Evolutionary conservation across 2,888 invertebrate species (phyloP).

Genomic region (Carterocephalus palaemon): DNA sequence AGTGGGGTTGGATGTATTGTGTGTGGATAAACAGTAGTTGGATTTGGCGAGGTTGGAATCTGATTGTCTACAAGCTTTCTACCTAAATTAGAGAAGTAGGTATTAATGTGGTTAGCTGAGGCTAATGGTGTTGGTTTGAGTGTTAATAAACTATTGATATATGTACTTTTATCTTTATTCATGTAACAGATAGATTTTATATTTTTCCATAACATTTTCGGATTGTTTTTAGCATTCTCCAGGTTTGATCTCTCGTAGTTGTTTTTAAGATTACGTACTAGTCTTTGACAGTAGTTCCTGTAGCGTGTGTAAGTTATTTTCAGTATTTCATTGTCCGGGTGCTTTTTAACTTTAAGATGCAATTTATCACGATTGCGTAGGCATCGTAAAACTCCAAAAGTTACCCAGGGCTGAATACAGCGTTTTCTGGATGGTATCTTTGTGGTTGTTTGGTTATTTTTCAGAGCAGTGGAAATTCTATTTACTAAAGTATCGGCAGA

Average conservation of each 20-base stretch:
- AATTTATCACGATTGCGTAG: conserved; percentile 4
- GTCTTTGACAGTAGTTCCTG: conserved; percentile 10
- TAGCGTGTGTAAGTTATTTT: conserved; percentile 15
- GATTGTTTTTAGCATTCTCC: not conserved
- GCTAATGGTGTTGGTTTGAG: not conserved
- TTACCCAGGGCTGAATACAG: not conserved
- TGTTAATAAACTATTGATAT: too few relatives aligned
- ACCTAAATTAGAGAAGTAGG: conserved; percentile 5
- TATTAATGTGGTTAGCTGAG: not conserved
- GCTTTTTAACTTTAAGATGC: not conserved
- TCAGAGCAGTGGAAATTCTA: too few relatives aligned
- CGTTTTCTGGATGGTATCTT: not conserved
- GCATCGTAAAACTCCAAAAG: not conserved
- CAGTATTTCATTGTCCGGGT: not conserved
- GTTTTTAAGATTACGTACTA: conserved; percentile 4
- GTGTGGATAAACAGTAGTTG: not conserved
- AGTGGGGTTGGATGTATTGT: not conserved
- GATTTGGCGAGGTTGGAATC: too few relatives aligned
- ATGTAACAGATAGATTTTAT: not conserved
- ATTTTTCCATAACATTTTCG: conserved; percentile 1
- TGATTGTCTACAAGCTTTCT: not conserved
- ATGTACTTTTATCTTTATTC: not conserved
- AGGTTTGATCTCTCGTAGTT: conserved; percentile 1
- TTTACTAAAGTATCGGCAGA: conserved; percentile 7
- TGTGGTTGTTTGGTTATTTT: not conserved